Percentiles rank a stretch among this genome's conserved stretches.
These are phyloP conservation scores for Brassicogethes aeneus DNA, from an alignment of 2,888 invertebrate genomes.

Conservation along the genomic window DNA sequence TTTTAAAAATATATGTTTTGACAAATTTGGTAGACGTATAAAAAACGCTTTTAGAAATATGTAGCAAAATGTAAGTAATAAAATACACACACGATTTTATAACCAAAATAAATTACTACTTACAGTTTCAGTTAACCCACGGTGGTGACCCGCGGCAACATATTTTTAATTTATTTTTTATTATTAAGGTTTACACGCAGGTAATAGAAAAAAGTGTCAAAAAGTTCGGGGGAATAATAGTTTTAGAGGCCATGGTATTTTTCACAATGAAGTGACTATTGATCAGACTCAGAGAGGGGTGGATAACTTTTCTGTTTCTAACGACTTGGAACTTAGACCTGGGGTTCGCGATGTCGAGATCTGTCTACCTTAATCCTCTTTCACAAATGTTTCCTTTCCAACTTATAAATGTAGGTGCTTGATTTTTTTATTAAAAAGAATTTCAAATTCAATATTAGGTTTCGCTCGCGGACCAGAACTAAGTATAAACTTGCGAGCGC, in stretches of 20 bases:
- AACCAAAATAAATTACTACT: too few species aligned
- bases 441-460: slow-evolving; percentile 17
- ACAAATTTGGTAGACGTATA: too few species aligned
- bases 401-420: slow-evolving; percentile 23
- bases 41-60: too few species aligned
- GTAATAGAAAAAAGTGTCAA: not conserved
- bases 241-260: not conserved
- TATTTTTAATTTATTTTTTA: too few species aligned
- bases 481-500: slow-evolving; percentile 13
- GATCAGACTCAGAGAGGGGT: not conserved
- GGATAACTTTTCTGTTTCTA: slow-evolving; percentile 18
- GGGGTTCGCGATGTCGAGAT: slow-evolving; percentile 16
- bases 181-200: too few species aligned
- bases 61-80: too few species aligned
- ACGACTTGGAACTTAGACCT: slow-evolving; percentile 18
- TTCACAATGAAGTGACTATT: not conserved
- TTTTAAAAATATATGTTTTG: too few species aligned
- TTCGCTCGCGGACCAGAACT: slow-evolving; percentile 7
- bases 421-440: slow-evolving; percentile 20
- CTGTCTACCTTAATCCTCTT: slow-evolving; percentile 22
- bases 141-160: too few species aligned
- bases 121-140: too few species aligned
- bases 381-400: slow-evolving; percentile 24
- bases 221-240: not conserved
- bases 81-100: too few species aligned